A percentile compares a stretch with the other conserved stretches of the same genome.
These are phyloP conservation scores for Aptenodytes patagonicus DNA, from an alignment of 2,113 vertebrate genomes.

Conservation along the genomic window DNA sequence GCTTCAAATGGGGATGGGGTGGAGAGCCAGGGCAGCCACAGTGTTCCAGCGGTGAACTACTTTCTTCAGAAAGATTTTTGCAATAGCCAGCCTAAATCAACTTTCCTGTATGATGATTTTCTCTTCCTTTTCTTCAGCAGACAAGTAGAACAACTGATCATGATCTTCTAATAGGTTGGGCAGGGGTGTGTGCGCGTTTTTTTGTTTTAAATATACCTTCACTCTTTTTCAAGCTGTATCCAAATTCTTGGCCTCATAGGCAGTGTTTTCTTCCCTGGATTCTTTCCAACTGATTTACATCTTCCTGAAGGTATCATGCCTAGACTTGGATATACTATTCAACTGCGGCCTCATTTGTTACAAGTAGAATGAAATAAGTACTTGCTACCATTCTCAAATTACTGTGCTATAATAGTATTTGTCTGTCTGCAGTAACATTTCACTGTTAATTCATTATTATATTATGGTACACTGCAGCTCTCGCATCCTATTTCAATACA, in stretches of 20 bases:
- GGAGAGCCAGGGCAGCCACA: too few species aligned
- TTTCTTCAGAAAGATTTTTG: neutral
- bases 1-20: too few species aligned
- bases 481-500: neutral
- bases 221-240: neutral
- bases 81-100: too few species aligned
- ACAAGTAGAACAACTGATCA: neutral
- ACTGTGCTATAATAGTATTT: neutral
- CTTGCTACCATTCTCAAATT: neutral
- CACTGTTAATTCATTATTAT: neutral
- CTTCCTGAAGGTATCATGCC: neutral
- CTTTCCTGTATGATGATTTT: neutral
- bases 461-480: neutral
- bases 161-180: too few species aligned
- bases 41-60: neutral
- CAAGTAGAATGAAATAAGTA: neutral
- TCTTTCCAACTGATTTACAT: neutral
- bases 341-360: neutral
- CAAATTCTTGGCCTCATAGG: neutral
- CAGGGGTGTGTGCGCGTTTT: too few species aligned
- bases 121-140: neutral
- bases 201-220: neutral
- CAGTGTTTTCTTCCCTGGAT: fast-evolving
- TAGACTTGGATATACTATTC: neutral
- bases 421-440: neutral